A percentile compares a stretch with the other conserved stretches of the same genome.
phyloP scores from a whole-genome alignment of 2,797 vertebrate species.

The Hybognathus amarus region DNA sequence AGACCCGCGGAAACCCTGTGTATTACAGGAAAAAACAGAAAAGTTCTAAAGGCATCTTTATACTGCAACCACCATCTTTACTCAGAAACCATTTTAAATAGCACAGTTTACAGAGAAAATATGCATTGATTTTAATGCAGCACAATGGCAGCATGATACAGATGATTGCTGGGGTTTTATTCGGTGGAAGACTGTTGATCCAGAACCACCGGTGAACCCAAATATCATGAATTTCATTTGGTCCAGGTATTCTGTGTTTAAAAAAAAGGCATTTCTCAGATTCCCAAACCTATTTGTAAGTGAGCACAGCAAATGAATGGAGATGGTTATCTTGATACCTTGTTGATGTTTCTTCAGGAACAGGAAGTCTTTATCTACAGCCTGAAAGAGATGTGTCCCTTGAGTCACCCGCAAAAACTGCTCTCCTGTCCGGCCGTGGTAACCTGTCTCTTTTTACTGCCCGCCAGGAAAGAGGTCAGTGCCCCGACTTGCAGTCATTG shows the following conservation, averaged over 20 bases:
- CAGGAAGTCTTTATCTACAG: slow-evolving; percentile 93
- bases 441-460: slow-evolving; percentile 87
- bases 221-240: not conserved
- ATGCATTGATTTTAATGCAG: not conserved
- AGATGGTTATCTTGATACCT: slow-evolving; percentile 42
- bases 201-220: not conserved
- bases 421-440: slow-evolving; percentile 89
- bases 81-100: not conserved
- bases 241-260: not conserved
- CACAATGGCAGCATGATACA: not conserved
- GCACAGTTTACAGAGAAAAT: not conserved
- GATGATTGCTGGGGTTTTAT: not conserved
- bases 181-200: not conserved
- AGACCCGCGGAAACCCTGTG: no score
- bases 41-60: not conserved
- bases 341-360: slow-evolving; percentile 76
- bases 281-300: slow-evolving; percentile 11
- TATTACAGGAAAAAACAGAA: not conserved
- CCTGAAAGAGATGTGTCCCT: slow-evolving; percentile 96
- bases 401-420: slow-evolving; percentile 85
- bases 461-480: slow-evolving; percentile 84
- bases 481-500: not conserved
- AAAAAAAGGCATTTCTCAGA: not conserved
- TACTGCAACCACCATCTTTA: not conserved
- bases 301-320: slow-evolving; percentile 1